Evolutionary conservation across 2,113 vertebrate species (phyloP), one percentile per base, ranked within the genome.

Genomic region (Caretta caretta): DNA sequence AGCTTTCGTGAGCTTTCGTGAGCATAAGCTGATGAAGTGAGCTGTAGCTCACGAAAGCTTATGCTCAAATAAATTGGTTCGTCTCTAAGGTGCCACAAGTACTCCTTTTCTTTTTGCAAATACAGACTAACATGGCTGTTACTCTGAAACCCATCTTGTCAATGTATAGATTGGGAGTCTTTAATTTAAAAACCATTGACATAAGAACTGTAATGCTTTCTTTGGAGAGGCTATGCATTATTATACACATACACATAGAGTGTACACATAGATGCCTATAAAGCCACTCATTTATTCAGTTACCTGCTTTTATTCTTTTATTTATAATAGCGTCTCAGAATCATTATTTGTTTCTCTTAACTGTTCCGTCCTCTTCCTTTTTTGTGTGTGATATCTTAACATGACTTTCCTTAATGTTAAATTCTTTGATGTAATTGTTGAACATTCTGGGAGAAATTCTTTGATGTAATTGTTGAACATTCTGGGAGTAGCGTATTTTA

Each of bases 401-500:
- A 51, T 69, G 9, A 48, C 88, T 14, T 87, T 16, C 29, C 12
- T 65, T n/a, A 16, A 65, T 35, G 31, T 65, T 65, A 65, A 35
- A 35, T 65, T 65, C 7, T 7, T 65, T 65, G 57, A 48, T 90
- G 31, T 81, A 59, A 95, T 49, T 69, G 59, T 93, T 90, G 31
- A 87, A 92, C 91, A 42, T 93, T 96, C 96, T 81, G 87, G 69
- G 84, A 93, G 87, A 65, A 35, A 35, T 65, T 65, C 7, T 7
- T 65, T 65, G 57, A 48, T 90, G 31, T 81, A 59, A 95, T 49
- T 69, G 59, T 93, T 90, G 31, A 87, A 92, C 91, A 42, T 93
- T 96, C 96, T 81, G 87, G 69, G 84, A 93, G 87, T 49, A 93
- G 50, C 24, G 6, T 90, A 75, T 96, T 96, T 94, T 89, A n/a